These are phyloP conservation scores for Isichthys henryi DNA, from an alignment of 2,113 vertebrate genomes.

Conservation along the genomic window DNA sequence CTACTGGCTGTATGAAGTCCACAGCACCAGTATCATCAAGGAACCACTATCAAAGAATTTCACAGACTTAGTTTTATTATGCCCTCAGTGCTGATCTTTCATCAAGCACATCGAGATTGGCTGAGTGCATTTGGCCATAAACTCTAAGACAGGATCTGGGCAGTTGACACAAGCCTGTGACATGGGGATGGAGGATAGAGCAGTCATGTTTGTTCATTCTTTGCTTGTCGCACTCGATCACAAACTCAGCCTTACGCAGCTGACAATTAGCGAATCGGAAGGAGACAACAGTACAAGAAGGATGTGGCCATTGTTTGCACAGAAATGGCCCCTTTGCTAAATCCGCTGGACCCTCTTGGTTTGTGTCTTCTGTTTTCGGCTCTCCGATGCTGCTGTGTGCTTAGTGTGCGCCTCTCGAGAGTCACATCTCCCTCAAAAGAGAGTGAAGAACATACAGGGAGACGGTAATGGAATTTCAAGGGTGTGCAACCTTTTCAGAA, in stretches of 20 bases:
- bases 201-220: not conserved
- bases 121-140: no score
- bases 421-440: not conserved
- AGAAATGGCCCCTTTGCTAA: not conserved
- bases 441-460: not conserved
- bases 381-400: not conserved
- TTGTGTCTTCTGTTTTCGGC: not conserved
- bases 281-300: not conserved
- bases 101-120: not conserved
- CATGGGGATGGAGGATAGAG: not conserved
- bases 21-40: not conserved
- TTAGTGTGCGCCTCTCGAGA: not conserved
- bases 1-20: not conserved
- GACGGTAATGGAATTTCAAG: slow-evolving; percentile 9
- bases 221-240: not conserved
- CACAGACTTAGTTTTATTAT: not conserved
- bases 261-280: not conserved
- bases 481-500: not conserved
- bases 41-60: not conserved
- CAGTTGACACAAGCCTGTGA: not conserved
- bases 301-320: not conserved
- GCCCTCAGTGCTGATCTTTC: not conserved
- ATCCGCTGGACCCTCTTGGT: not conserved
- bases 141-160: not conserved
- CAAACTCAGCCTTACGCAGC: not conserved